These are phyloP conservation scores for Centrocercus urophasianus DNA, from an alignment of 2,113 vertebrate species.

Conservation along the genomic window DNA sequence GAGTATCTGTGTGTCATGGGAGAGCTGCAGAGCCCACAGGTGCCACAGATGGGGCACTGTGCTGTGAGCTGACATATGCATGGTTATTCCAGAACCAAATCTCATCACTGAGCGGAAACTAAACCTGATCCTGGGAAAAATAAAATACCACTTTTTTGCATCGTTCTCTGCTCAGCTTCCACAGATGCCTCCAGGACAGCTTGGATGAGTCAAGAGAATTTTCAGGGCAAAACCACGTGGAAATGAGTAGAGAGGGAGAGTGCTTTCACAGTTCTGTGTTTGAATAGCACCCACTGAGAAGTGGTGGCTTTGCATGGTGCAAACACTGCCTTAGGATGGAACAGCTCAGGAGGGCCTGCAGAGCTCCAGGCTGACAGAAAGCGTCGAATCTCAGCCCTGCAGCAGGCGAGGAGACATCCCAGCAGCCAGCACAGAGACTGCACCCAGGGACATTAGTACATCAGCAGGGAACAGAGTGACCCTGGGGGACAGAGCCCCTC, in stretches of 20 bases:
- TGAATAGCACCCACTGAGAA: not conserved
- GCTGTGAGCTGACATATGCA: not conserved
- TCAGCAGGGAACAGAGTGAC: not conserved
- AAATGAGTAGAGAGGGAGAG: not conserved
- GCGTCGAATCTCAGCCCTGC: not conserved
- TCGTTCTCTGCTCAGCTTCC: not conserved
- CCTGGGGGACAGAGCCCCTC: fast-evolving
- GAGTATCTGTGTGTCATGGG: not conserved
- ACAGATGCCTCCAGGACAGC: not conserved
- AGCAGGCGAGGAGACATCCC: not conserved
- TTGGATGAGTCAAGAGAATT: not conserved
- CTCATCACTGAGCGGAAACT: not conserved
- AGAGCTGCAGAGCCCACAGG: not conserved
- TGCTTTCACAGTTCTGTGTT: not conserved
- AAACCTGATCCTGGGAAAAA: not conserved
- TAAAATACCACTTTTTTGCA: not conserved
- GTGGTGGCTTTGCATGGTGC: not conserved
- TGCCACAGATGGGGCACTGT: not conserved
- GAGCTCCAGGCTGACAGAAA: not conserved
- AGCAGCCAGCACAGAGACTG: fast-evolving
- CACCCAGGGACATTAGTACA: no score
- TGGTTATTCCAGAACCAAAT: not conserved
- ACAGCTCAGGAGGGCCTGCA: not conserved
- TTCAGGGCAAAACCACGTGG: not conserved
- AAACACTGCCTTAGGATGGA: not conserved